Evolutionary conservation across 1,140 invertebrate species (phyloP).

Genomic region (Pogonognathellus flavescens): DNA sequence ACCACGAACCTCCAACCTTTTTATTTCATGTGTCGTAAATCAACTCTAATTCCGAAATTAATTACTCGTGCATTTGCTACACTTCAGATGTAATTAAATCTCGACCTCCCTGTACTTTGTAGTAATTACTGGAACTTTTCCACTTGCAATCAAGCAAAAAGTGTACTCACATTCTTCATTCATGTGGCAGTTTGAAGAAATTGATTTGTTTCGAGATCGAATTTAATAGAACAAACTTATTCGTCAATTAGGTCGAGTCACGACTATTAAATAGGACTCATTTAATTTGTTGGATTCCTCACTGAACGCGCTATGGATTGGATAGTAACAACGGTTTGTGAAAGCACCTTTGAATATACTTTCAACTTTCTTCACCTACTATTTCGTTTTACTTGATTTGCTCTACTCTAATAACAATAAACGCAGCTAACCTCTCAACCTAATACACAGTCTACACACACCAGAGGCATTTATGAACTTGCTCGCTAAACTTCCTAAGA

Average conservation of each 20-base stretch:
- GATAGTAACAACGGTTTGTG: constrained; percentile 41
- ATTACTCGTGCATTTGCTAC: no score
- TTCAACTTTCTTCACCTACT: constrained; percentile 28
- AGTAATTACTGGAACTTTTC: neutral
- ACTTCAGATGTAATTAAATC: no score
- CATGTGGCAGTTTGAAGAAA: neutral
- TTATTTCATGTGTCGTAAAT: no score
- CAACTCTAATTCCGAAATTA: no score
- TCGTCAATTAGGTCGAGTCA: constrained; percentile 10
- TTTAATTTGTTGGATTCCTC: constrained; percentile 4
- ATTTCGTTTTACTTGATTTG: no score
- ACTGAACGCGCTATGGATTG: constrained; percentile 35
- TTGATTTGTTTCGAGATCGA: constrained; percentile 13
- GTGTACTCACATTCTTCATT: neutral
- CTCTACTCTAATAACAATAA: no score
- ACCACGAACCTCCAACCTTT: no score
- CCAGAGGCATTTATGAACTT: no score
- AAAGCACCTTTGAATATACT: constrained; percentile 10
- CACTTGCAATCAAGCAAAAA: neutral
- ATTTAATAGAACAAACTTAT: constrained; percentile 1
- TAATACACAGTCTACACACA: no score
- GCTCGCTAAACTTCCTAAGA: no score
- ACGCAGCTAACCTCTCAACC: no score
- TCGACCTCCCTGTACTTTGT: neutral
- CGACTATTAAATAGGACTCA: constrained; percentile 19